Evolutionary conservation across 2,888 invertebrate species (phyloP).

Genomic region (Tolmerus cingulatus): DNA sequence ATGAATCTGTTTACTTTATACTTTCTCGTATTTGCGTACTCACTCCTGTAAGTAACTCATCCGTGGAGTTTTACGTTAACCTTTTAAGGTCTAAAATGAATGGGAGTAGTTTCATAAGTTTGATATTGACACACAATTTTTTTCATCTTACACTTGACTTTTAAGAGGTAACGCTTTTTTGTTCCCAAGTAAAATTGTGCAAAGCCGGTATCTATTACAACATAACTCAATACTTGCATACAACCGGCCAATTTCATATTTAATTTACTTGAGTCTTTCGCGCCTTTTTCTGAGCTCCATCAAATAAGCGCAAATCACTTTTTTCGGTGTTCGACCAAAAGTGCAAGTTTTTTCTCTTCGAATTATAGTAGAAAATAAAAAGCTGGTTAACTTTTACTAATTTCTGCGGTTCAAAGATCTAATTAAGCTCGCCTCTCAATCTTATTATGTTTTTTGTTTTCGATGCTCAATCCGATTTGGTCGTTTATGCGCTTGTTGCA

Average conservation of each 20-base stretch:
- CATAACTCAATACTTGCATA: neutral
- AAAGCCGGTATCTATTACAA: constrained; percentile 1
- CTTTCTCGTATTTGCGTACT: neutral
- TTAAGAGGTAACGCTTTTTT: neutral
- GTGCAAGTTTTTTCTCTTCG: neutral
- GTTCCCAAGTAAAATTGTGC: neutral
- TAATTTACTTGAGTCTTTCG: neutral
- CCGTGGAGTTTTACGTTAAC: neutral
- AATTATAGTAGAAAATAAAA: neutral
- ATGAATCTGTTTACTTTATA: neutral
- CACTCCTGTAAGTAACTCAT: neutral
- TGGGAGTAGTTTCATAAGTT: neutral
- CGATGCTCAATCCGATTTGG: neutral
- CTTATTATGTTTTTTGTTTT: neutral
- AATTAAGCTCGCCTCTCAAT: neutral
- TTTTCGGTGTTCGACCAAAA: neutral
- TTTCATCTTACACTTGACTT: constrained; percentile 15
- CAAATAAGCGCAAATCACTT: neutral
- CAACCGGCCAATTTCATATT: neutral
- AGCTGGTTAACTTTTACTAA: constrained; percentile 3
- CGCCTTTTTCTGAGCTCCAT: neutral
- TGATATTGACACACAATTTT: constrained; percentile 22
- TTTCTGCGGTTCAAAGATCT: neutral
- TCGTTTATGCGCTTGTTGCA: neutral
- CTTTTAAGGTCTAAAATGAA: constrained; percentile 18